Evolutionary conservation across 2,797 vertebrate species (phyloP).

Genomic region (Microcaecilia unicolor): DNA sequence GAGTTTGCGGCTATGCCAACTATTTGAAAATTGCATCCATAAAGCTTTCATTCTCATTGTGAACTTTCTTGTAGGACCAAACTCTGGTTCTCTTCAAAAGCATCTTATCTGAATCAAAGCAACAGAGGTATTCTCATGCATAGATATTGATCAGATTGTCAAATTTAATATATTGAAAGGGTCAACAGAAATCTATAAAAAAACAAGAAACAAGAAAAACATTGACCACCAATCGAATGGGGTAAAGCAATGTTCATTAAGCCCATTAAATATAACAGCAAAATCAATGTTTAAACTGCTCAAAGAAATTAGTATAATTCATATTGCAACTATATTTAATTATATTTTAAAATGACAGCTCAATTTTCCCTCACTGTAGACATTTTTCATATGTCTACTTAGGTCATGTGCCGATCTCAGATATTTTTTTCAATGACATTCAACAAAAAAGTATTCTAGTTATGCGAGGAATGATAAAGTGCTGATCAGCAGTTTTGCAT

Average conservation of each 20-base stretch:
- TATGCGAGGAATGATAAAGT: constrained; percentile 46
- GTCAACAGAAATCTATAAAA: constrained; percentile 68
- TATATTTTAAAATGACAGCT: constrained; percentile 60
- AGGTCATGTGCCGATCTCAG: constrained; percentile 29
- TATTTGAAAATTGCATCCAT: too few species aligned
- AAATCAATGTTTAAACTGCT: constrained; percentile 88
- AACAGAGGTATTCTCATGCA: constrained; percentile 14
- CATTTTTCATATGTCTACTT: constrained; percentile 39
- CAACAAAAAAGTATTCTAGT: constrained; percentile 40
- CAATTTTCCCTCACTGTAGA: constrained; percentile 40
- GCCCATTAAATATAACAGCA: constrained; percentile 85
- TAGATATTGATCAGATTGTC: constrained; percentile 61
- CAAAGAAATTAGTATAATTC: constrained; percentile 70
- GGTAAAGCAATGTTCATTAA: constrained; percentile 87
- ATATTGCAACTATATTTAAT: constrained; percentile 59
- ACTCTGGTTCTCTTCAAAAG: too few species aligned
- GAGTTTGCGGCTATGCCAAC: too few species aligned
- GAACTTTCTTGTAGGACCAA: too few species aligned
- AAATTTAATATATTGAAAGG: constrained; percentile 72
- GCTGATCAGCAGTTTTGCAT: constrained; percentile 31
- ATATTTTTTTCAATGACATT: constrained; percentile 38
- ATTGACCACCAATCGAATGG: constrained; percentile 72
- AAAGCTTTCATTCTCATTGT: too few species aligned
- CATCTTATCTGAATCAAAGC: too few species aligned
- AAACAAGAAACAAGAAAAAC: constrained; percentile 82